Evolutionary conservation across 2,888 invertebrate species (phyloP).

Genomic region (Pterostichus madidus): DNA sequence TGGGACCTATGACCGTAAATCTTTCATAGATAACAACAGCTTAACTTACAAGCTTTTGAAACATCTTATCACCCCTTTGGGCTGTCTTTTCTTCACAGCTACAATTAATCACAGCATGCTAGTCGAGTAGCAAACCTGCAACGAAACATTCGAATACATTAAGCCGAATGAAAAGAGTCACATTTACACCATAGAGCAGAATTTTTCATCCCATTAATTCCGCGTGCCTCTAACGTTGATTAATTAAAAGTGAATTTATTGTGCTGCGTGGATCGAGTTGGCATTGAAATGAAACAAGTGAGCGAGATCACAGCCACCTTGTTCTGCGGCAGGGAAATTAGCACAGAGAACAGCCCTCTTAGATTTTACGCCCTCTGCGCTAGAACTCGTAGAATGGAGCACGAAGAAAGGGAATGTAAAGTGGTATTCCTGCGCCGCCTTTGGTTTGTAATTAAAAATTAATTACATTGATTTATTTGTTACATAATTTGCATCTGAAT

Average conservation of each 20-base stretch:
- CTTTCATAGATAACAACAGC: slow-evolving; percentile 29
- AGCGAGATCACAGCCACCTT: slow-evolving; percentile 44
- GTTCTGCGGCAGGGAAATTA: slow-evolving; percentile 49
- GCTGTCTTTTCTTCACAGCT: slow-evolving; percentile 29
- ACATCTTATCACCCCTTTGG: slow-evolving; percentile 33
- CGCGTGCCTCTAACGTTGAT: slow-evolving; percentile 57
- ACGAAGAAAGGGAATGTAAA: slow-evolving; percentile 37
- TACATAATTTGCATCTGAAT: slow-evolving; percentile 44
- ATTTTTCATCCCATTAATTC: slow-evolving; percentile 60
- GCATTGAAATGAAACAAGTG: slow-evolving; percentile 45
- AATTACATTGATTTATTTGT: slow-evolving; percentile 43
- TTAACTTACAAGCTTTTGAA: slow-evolving; percentile 26
- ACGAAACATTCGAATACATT: slow-evolving; percentile 55
- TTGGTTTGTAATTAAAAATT: slow-evolving; percentile 57
- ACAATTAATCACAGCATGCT: slow-evolving; percentile 42
- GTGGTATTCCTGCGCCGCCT: slow-evolving; percentile 6
- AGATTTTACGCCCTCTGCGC: background rate
- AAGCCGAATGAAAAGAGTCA: slow-evolving; percentile 56
- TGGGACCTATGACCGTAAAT: slow-evolving; percentile 2
- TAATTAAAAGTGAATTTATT: slow-evolving; percentile 64
- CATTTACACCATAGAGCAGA: slow-evolving; percentile 47
- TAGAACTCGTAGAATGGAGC: slow-evolving; percentile 26
- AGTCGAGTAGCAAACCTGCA: background rate
- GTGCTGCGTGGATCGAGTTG: slow-evolving; percentile 45
- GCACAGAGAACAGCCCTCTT: background rate